Percentiles rank a stretch among this genome's conserved stretches.
phyloP scores from a whole-genome alignment of 2,113 vertebrate genomes.

The Dicaeum eximium region DNA sequence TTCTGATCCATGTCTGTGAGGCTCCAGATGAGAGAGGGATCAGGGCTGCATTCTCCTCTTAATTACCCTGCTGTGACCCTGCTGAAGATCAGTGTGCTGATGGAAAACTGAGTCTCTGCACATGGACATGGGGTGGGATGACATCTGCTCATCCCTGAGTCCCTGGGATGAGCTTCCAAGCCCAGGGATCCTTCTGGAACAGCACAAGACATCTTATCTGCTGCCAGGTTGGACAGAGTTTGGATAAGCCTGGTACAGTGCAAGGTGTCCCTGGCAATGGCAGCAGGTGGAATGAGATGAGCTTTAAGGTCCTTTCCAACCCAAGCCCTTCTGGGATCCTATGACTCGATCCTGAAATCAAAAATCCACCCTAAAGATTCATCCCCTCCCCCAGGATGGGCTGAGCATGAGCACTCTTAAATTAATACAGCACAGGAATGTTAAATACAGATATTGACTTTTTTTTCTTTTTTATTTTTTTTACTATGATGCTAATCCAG shows the following conservation, averaged over 20 bases:
- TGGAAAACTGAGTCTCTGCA: neutral
- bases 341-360: neutral
- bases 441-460: neutral
- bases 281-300: accelerated
- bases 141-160: neutral
- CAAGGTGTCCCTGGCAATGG: neutral
- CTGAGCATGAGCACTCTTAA: neutral
- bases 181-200: neutral
- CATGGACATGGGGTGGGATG: neutral
- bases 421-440: neutral
- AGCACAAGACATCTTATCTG: accelerated
- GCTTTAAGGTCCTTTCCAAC: neutral
- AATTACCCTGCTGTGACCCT: neutral
- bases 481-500: neutral
- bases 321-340: neutral
- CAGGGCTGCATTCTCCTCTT: neutral
- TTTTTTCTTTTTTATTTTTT: no score
- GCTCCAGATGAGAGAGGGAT: neutral
- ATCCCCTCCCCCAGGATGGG: neutral
- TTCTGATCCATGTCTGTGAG: neutral
- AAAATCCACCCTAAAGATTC: neutral
- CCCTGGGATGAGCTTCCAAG: neutral
- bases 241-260: neutral
- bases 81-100: neutral
- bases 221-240: neutral